phyloP scores from a whole-genome alignment of 2,113 vertebrate genomes.

The Gnathonemus echidnorhynchus region DNA sequence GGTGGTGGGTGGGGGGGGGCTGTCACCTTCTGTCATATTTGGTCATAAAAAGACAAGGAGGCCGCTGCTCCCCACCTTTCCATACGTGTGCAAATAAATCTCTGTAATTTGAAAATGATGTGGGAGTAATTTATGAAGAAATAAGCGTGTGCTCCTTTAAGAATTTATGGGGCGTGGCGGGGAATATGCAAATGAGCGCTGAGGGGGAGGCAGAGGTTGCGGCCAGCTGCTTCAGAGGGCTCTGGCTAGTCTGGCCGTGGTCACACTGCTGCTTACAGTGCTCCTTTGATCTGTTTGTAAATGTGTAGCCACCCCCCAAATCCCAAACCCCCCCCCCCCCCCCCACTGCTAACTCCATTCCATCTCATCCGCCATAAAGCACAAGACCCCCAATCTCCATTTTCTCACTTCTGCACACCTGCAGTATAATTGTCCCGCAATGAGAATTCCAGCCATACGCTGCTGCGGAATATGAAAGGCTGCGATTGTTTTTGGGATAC shows the following conservation, averaged over 20 bases:
- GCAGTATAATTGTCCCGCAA: background rate
- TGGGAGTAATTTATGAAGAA: constrained; percentile 68
- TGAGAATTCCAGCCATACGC: background rate
- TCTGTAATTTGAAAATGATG: constrained; percentile 80
- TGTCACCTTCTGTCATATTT: constrained; percentile 69
- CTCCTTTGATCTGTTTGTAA: constrained; percentile 44
- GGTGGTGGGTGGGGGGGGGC: constrained; percentile 34
- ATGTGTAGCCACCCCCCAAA: constrained; percentile 20
- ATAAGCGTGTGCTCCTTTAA: constrained; percentile 58
- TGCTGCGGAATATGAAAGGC: background rate
- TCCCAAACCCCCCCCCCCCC: background rate
- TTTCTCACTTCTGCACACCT: background rate
- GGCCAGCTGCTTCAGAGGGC: constrained; percentile 36
- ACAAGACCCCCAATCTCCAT: background rate
- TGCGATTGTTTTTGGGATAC: background rate
- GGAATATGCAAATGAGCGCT: constrained; percentile 67
- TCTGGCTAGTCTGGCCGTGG: constrained; percentile 46
- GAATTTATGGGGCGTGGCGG: constrained; percentile 60
- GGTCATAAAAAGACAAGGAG: constrained; percentile 66
- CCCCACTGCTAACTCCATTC: constrained; percentile 10
- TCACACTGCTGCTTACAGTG: background rate
- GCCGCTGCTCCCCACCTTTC: constrained; percentile 20
- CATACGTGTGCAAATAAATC: constrained; percentile 82
- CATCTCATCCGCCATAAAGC: constrained; percentile 16
- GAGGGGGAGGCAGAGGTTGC: constrained; percentile 47